Conservation (phyloP, 2,797 vertebrate species). For the Anguilla obscura region DNA sequence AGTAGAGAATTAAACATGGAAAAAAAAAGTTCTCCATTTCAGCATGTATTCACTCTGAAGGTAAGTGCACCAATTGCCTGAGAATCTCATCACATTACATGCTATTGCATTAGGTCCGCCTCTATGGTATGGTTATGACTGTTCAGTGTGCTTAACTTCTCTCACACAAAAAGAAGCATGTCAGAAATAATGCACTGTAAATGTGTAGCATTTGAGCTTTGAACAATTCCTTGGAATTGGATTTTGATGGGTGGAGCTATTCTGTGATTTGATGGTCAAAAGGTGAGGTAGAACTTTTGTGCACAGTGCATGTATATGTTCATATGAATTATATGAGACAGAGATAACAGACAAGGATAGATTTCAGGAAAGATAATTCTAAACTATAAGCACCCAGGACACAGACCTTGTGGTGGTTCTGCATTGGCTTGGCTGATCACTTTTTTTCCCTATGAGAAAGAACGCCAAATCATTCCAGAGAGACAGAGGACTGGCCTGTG, state of each 20-base stretch:
- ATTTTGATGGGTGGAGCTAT: not conserved
- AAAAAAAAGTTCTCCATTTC: not conserved
- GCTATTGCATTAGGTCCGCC: not conserved
- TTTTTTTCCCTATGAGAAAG: not conserved
- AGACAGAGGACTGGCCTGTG: not conserved
- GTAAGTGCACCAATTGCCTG: not conserved
- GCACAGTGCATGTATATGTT: not conserved
- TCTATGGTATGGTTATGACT: not conserved
- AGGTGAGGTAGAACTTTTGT: not conserved
- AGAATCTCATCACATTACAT: not conserved
- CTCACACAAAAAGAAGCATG: not conserved
- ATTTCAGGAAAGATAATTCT: not conserved
- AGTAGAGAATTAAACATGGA: not conserved
- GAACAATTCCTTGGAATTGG: no score
- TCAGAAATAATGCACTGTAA: not conserved
- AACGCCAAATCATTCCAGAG: not conserved
- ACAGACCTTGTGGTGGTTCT: not conserved
- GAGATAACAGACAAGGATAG: not conserved
- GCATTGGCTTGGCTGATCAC: not conserved
- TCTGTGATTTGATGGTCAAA: not conserved
- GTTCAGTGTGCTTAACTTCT: not conserved
- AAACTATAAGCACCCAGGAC: not conserved
- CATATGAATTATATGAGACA: not conserved
- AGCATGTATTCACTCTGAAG: not conserved
- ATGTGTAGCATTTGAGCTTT: not conserved